Percentiles rank a stretch among this genome's conserved stretches.
These are phyloP conservation scores for Piaya cayana DNA, from an alignment of 2,113 vertebrate genomes.

Conservation along the genomic window DNA sequence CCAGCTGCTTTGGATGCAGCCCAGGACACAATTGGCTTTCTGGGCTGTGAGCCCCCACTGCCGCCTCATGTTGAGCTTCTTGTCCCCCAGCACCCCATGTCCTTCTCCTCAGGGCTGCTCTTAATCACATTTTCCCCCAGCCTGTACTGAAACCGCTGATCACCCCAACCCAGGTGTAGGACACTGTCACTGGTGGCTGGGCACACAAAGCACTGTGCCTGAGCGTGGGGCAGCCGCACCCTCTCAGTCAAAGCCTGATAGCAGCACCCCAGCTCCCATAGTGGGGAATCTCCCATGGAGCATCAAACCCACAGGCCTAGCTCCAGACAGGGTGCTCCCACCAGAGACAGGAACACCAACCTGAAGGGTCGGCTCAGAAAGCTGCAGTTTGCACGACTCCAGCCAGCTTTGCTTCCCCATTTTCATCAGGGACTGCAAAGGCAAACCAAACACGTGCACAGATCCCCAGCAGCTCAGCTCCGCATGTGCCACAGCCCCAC, in stretches of 20 bases:
- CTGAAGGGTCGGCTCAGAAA: not conserved
- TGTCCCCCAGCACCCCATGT: too few relatives aligned
- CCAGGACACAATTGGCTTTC: too few relatives aligned
- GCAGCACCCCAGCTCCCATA: not conserved
- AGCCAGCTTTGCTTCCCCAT: not conserved
- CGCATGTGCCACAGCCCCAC: rapidly evolving
- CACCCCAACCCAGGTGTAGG: too few relatives aligned
- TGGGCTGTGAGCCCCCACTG: too few relatives aligned
- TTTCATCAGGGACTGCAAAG: not conserved
- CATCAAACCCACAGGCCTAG: not conserved
- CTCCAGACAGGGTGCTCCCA: not conserved
- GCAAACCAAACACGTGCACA: rapidly evolving
- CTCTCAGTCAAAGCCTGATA: not conserved
- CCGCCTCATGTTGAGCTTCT: too few relatives aligned
- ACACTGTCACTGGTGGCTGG: not conserved
- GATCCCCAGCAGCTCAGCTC: not conserved
- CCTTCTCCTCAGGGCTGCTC: too few relatives aligned
- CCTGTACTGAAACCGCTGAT: too few relatives aligned
- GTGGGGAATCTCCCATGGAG: rapidly evolving
- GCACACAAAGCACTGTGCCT: not conserved
- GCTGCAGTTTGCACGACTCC: not conserved
- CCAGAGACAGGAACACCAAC: rapidly evolving
- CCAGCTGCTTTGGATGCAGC: too few relatives aligned
- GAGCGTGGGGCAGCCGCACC: rapidly evolving
- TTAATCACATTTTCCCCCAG: too few relatives aligned